phyloP scores from a whole-genome alignment of 92 coral and sea anemone genomes.

The Chrysogorgia sp. region DNA sequence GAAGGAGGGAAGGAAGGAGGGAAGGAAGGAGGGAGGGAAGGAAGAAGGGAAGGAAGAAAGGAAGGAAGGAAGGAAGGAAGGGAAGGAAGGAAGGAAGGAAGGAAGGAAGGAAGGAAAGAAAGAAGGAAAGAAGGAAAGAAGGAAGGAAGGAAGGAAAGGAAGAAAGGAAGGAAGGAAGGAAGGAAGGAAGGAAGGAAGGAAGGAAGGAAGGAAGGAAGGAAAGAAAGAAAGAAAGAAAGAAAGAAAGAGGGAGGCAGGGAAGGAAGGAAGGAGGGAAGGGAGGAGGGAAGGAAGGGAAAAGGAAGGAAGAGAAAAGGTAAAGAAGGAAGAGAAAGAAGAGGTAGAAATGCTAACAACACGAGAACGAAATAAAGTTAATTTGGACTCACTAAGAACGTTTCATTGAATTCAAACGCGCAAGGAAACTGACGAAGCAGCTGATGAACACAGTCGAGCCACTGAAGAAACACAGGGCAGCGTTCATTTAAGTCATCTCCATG shows the following conservation, averaged over 20 bases:
- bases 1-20: background rate
- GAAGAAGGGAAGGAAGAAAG: background rate
- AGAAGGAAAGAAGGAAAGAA: background rate
- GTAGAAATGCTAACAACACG: background rate
- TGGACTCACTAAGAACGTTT: conserved; percentile 76
- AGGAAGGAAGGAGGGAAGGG: background rate
- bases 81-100: background rate
- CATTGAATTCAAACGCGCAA: conserved; percentile 96
- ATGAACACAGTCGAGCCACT: conserved; percentile 97
- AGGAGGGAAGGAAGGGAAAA: background rate
- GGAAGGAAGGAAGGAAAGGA: background rate
- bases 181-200: background rate
- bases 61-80: background rate
- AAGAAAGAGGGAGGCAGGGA: background rate
- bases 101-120: background rate
- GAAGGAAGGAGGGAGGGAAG: background rate
- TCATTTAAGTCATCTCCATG: conserved; percentile 73
- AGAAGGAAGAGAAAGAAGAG: background rate
- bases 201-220: background rate
- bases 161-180: background rate
- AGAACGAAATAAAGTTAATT: background rate
- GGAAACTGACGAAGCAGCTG: conserved; percentile 92
- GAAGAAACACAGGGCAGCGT: conserved; percentile 92
- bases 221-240: background rate
- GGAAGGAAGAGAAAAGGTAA: background rate